Conservation (phyloP, 2,113 vertebrate species). For the Chroicocephalus ridibundus region DNA sequence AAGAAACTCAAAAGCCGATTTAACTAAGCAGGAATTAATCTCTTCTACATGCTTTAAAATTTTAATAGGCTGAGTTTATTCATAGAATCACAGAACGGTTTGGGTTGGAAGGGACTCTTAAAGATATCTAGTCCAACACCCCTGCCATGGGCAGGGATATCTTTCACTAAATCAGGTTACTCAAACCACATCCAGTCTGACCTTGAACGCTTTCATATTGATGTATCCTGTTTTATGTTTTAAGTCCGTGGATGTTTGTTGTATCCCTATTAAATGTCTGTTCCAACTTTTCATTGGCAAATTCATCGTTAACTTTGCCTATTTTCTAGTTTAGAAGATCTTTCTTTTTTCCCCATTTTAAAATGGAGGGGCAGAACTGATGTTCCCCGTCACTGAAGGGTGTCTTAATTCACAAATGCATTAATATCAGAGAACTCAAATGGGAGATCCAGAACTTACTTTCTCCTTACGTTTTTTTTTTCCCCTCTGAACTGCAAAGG, state of each 20-base stretch:
- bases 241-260: not conserved
- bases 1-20: not conserved
- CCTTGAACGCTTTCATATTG: not conserved
- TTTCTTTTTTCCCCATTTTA: not conserved
- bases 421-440: not conserved
- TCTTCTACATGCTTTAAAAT: not conserved
- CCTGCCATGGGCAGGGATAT: not conserved
- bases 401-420: not conserved
- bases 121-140: not conserved
- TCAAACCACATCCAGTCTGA: not conserved
- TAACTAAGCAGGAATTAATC: not conserved
- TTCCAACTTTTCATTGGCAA: not conserved
- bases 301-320: not conserved
- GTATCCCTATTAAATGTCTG: not conserved
- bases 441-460: not conserved
- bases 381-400: not conserved
- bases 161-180: not conserved
- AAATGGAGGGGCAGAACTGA: not conserved
- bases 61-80: not conserved
- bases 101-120: not conserved
- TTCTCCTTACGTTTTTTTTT: not conserved
- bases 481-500: constrained; percentile 70
- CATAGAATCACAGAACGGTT: not conserved
- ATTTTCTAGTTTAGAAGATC: not conserved
- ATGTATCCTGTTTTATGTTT: not conserved